phyloP scores from a whole-genome alignment of 2,797 vertebrate species.

The Siniperca obscura region DNA sequence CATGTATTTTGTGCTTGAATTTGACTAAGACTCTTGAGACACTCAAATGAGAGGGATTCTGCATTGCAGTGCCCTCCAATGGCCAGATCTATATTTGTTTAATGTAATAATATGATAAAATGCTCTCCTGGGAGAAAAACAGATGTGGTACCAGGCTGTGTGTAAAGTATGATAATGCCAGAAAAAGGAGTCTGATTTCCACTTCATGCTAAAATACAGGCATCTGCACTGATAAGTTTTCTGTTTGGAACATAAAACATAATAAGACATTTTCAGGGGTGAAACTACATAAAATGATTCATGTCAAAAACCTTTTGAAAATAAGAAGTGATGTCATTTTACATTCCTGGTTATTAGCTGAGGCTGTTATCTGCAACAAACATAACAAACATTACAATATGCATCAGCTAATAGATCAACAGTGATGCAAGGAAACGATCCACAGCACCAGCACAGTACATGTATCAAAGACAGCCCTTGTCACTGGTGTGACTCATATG shows the following conservation, averaged over 20 bases:
- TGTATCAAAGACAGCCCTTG: constrained; percentile 14
- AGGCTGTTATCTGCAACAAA: background rate
- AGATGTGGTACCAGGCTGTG: constrained; percentile 31
- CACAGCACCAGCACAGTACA: background rate
- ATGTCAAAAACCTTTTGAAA: background rate
- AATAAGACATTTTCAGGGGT: background rate
- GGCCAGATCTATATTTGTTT: constrained; percentile 54
- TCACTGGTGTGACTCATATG: constrained; percentile 43
- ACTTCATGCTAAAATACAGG: background rate
- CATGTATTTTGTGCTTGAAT: constrained; percentile 9
- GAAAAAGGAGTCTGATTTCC: background rate
- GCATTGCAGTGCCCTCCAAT: constrained; percentile 77
- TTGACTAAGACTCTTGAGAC: background rate
- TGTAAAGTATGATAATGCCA: constrained; percentile 4
- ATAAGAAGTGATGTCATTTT: background rate
- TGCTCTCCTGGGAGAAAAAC: constrained; percentile 45
- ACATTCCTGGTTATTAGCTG: background rate
- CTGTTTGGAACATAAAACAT: background rate
- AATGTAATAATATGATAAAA: constrained; percentile 26
- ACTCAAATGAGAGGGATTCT: constrained; percentile 50
- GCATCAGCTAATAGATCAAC: background rate
- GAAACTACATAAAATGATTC: background rate
- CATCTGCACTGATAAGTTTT: background rate
- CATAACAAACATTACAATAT: background rate
- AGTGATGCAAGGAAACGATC: constrained; percentile 8